phyloP scores from a whole-genome alignment of 2,113 vertebrate species.

The Noturus placidus region DNA sequence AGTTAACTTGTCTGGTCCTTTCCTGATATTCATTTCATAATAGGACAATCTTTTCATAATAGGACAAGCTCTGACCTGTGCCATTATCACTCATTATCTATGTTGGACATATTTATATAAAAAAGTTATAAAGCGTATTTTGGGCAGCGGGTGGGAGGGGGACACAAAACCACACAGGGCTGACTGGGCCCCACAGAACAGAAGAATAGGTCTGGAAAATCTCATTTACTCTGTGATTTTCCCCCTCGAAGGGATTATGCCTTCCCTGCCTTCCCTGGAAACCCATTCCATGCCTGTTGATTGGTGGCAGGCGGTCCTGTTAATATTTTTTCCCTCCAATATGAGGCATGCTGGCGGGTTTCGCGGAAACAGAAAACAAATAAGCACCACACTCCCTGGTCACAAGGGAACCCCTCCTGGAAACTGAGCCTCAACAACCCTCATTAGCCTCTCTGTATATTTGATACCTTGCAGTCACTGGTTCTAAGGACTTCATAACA shows the following conservation, averaged over 20 bases:
- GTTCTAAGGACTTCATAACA: neutral
- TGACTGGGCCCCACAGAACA: conserved; percentile 18
- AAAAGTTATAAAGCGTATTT: neutral
- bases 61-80: conserved; percentile 13
- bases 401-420: conserved; percentile 41
- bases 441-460: neutral
- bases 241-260: conserved; percentile 41
- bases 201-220: conserved; percentile 43
- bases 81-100: conserved; percentile 23
- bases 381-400: neutral
- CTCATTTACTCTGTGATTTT: conserved; percentile 33
- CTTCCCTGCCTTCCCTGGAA: conserved; percentile 22
- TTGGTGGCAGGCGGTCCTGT: neutral
- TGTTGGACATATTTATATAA: neutral
- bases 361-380: conserved; percentile 35
- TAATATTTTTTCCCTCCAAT: conserved; percentile 25
- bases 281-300: conserved; percentile 17
- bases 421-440: neutral
- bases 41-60: neutral
- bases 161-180: neutral
- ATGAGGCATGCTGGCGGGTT: neutral
- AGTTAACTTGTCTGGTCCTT: neutral
- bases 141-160: no score
- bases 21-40: conserved; percentile 16
- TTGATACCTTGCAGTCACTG: neutral